phyloP scores from a whole-genome alignment of 2,888 invertebrate genomes.

The Leptopilina drosophilae region DNA sequence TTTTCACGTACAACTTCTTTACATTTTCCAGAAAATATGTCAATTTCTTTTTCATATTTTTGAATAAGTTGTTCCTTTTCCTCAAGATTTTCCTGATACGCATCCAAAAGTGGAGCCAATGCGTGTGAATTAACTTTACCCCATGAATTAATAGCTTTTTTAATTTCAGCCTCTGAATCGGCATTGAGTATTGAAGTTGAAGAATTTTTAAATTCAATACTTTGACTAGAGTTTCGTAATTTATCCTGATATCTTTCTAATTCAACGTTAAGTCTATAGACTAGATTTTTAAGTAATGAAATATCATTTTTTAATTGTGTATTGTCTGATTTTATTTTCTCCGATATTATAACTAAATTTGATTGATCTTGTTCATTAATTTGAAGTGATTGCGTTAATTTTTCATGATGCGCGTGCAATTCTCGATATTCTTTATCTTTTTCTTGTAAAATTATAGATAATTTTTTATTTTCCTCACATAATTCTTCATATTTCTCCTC shows the following conservation, averaged over 20 bases:
- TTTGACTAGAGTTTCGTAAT: conserved; percentile 74
- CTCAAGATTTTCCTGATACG: conserved; percentile 87
- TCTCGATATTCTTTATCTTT: conserved; percentile 63
- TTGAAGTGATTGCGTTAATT: conserved; percentile 57
- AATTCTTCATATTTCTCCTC: conserved; percentile 61
- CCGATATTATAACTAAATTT: conserved; percentile 55
- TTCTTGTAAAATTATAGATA: conserved; percentile 58
- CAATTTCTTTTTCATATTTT: conserved; percentile 85
- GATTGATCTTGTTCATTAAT: conserved; percentile 63
- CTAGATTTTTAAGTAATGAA: conserved; percentile 86
- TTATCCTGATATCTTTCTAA: conserved; percentile 88
- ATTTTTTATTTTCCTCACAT: conserved; percentile 58
- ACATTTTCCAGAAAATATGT: conserved; percentile 84
- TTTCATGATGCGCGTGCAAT: conserved; percentile 63
- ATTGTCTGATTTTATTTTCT: conserved; percentile 79
- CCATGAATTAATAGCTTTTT: conserved; percentile 79
- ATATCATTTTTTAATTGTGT: conserved; percentile 82
- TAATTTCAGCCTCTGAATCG: conserved; percentile 62
- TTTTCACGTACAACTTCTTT: conserved; percentile 86
- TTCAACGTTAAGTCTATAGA: conserved; percentile 88
- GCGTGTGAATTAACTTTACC: conserved; percentile 81
- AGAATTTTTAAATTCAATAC: conserved; percentile 54
- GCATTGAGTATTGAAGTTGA: conserved; percentile 61
- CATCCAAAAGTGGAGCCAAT: conserved; percentile 85
- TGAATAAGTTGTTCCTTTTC: conserved; percentile 87